Evolutionary conservation across 2,113 vertebrate genomes (phyloP).

Genomic region (Montifringilla adamsi): DNA sequence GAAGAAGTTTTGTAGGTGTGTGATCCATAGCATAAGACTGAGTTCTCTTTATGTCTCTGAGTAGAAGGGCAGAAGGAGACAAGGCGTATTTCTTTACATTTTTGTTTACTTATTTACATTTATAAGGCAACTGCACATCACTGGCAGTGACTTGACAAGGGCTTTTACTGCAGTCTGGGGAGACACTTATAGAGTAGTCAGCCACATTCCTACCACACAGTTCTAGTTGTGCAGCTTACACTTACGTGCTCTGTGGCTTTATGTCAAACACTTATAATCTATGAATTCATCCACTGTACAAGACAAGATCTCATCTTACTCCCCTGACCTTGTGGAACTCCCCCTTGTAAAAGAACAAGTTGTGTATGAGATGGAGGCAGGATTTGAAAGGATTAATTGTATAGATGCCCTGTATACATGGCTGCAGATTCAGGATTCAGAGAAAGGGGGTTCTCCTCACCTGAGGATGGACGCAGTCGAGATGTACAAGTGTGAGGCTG

Average conservation of each 20-base stretch:
- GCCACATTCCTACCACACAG: not conserved
- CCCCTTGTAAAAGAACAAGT: not conserved
- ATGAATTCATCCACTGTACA: not conserved
- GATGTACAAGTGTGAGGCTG: not conserved
- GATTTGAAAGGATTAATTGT: not conserved
- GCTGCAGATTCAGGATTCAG: not conserved
- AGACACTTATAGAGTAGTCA: not conserved
- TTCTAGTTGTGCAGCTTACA: not conserved
- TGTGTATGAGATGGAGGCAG: not conserved
- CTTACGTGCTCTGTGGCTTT: not conserved
- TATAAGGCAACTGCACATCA: not conserved
- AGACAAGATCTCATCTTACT: not conserved
- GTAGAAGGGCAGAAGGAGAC: conserved; percentile 5
- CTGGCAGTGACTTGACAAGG: not conserved
- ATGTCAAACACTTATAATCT: not conserved
- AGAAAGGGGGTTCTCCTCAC: not conserved
- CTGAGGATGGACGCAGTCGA: not conserved
- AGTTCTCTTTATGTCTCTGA: not conserved
- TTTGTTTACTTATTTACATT: not conserved
- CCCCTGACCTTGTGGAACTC: not conserved
- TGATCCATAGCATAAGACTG: not conserved
- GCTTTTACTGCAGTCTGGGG: not conserved
- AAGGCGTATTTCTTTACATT: not conserved
- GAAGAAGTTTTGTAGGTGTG: conserved; percentile 23
- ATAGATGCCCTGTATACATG: not conserved